Percentiles rank a stretch among this genome's conserved stretches.
phyloP scores from a whole-genome alignment of 64 coral and sea anemone genomes.

The Actinia tenebrosa region DNA sequence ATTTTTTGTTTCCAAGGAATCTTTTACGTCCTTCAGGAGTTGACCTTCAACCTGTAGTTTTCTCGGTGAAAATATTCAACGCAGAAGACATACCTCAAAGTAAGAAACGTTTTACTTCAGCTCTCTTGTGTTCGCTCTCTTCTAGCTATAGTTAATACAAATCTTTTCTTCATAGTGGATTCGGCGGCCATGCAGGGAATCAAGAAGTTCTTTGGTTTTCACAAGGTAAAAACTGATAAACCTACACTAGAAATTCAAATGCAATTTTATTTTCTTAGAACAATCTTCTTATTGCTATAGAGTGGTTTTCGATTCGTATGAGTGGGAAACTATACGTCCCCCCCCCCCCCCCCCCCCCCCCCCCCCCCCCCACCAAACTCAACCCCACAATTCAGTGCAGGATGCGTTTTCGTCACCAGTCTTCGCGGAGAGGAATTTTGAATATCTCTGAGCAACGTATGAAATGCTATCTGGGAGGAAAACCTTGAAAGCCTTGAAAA shows the following conservation, averaged over 20 bases:
- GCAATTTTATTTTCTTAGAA: too few species aligned
- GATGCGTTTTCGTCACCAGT: too few species aligned
- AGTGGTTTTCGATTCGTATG: too few species aligned
- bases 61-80: conserved; percentile 70
- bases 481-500: too few species aligned
- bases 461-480: too few species aligned
- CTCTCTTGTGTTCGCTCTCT: background rate
- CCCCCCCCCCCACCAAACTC: too few species aligned
- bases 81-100: conserved; percentile 92
- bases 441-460: background rate
- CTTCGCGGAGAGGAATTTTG: background rate
- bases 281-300: too few species aligned
- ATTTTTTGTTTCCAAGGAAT: conserved; percentile 45
- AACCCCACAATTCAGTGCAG: too few species aligned
- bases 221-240: conserved; percentile 7
- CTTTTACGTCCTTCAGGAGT: conserved; percentile 73
- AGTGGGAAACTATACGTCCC: too few species aligned
- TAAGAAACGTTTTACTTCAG: conserved; percentile 3
- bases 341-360: too few species aligned
- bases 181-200: conserved; percentile 18
- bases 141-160: background rate
- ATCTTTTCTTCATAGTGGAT: conserved; percentile 12
- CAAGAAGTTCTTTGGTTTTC: conserved; percentile 32
- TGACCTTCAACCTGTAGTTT: conserved; percentile 66
- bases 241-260: too few species aligned